A percentile compares a stretch with the other conserved stretches of the same genome.
phyloP scores from a whole-genome alignment of 2,888 invertebrate species.

The Brachyopa scutellaris region DNA sequence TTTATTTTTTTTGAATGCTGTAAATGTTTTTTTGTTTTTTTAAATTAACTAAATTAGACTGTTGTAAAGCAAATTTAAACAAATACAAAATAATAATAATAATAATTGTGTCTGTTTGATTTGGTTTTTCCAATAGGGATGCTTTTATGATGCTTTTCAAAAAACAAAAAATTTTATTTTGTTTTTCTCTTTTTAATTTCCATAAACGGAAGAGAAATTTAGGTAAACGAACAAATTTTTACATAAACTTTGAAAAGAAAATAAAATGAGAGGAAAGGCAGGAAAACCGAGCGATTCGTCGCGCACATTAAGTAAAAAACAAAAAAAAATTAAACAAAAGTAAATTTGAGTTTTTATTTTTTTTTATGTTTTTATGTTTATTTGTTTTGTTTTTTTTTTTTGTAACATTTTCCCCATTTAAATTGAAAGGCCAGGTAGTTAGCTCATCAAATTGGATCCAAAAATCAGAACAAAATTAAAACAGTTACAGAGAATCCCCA shows the following conservation, averaged over 20 bases:
- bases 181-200: not conserved
- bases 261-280: conserved; percentile 33
- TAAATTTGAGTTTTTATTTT: conserved; percentile 9
- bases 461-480: conserved; percentile 2
- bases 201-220: not conserved
- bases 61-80: not conserved
- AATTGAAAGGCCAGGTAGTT: conserved; percentile 3
- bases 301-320: conserved; percentile 27
- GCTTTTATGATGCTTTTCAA: conserved; percentile 47
- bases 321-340: not conserved
- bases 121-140: conserved; percentile 29
- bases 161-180: not conserved
- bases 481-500: no score
- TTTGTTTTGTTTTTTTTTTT: no score
- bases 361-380: conserved; percentile 3
- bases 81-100: no score
- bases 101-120: not conserved
- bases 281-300: conserved; percentile 63
- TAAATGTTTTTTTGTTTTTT: conserved; percentile 5
- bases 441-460: conserved; percentile 6
- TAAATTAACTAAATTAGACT: not conserved
- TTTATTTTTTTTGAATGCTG: conserved; percentile 14
- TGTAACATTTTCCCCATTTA: no score
- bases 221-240: not conserved
- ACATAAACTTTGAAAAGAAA: no score